A percentile compares a stretch with the other conserved stretches of the same genome.
Conservation (phyloP, 2,888 invertebrate species). For the Ctenicera cuprea region DNA sequence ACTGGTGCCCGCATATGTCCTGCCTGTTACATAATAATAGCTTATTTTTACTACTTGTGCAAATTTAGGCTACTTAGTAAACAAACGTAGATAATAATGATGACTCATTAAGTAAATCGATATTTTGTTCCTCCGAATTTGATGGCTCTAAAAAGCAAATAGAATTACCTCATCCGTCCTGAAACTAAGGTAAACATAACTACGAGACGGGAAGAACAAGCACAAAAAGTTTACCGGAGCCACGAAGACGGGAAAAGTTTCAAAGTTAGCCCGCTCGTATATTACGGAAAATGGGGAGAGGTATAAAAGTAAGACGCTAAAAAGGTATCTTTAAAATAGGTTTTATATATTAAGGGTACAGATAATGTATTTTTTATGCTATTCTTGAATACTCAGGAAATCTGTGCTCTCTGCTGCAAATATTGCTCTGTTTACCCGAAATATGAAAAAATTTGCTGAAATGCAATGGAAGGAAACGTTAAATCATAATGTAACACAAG, state of each 20-base stretch:
- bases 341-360: conserved; percentile 47
- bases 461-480: too few species aligned
- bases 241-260: conserved; percentile 60
- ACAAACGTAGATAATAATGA: conserved; percentile 17
- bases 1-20: too few species aligned
- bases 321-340: conserved; percentile 55
- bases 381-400: conserved; percentile 17
- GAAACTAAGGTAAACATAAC: conserved; percentile 60
- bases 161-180: conserved; percentile 56
- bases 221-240: conserved; percentile 57
- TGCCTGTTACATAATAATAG: too few species aligned
- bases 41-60: not conserved
- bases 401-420: conserved; percentile 10
- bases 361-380: conserved; percentile 46
- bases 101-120: conserved; percentile 49
- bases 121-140: conserved; percentile 47
- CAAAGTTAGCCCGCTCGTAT: conserved; percentile 58
- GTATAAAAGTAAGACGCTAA: conserved; percentile 56
- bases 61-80: not conserved
- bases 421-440: not conserved
- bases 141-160: conserved; percentile 55
- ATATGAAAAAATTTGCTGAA: too few species aligned
- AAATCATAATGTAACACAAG: too few species aligned
- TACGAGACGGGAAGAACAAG: conserved; percentile 58
- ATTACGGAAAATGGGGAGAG: conserved; percentile 56